Evolutionary conservation across 2,797 vertebrate species (phyloP).

Genomic region (Chiloscyllium punctatum): DNA sequence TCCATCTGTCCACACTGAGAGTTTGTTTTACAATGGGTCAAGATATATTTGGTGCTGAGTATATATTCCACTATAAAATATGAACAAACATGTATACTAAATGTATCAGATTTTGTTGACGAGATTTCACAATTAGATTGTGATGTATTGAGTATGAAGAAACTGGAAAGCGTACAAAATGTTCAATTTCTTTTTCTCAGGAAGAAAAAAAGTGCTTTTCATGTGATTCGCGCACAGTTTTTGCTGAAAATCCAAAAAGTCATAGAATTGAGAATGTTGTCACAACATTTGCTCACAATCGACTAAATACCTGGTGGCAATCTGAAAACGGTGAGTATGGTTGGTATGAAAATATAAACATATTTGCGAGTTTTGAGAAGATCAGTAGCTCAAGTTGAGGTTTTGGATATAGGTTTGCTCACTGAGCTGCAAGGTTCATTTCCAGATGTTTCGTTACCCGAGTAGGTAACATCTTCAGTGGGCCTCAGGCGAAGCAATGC

Average conservation of each 20-base stretch:
- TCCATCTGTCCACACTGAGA: background rate
- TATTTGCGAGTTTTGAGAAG: no score
- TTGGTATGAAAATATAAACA: background rate
- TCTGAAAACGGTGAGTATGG: conserved; percentile 81
- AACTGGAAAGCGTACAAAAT: background rate
- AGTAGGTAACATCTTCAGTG: no score
- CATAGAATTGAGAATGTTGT: conserved; percentile 91
- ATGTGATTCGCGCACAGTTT: conserved; percentile 72
- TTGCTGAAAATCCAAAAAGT: conserved; percentile 61
- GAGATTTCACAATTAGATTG: background rate
- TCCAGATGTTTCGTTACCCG: no score
- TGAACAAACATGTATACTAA: background rate
- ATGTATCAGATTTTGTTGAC: background rate
- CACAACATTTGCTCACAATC: conserved; percentile 83
- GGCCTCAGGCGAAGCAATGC: no score
- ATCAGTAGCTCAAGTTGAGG: no score
- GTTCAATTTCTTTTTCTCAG: conserved; percentile 55
- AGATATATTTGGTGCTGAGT: background rate
- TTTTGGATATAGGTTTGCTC: no score
- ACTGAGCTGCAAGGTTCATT: no score
- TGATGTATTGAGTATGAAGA: background rate
- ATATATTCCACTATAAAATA: background rate
- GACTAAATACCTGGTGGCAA: conserved; percentile 97
- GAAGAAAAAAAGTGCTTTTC: conserved; percentile 97
- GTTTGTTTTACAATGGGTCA: background rate